phyloP scores from a whole-genome alignment of 2,797 vertebrate genomes.

The Rachycentron canadum region DNA sequence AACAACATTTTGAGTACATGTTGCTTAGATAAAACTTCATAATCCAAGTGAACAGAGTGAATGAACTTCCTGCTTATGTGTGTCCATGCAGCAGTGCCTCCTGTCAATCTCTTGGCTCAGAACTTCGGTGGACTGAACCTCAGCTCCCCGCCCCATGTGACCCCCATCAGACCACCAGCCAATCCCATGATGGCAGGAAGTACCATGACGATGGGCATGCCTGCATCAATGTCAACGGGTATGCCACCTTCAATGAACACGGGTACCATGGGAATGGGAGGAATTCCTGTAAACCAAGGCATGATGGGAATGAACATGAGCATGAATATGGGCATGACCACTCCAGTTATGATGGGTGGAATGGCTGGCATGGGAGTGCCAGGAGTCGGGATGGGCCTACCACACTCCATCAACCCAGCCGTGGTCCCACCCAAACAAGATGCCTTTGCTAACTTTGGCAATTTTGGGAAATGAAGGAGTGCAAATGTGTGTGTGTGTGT shows the following conservation, averaged over 20 bases:
- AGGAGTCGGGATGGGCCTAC: constrained; percentile 82
- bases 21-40: not conserved
- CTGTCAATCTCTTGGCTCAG: constrained; percentile 91
- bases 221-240: constrained; percentile 79
- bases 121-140: constrained; percentile 93
- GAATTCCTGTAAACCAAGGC: constrained; percentile 80
- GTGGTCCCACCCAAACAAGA: constrained; percentile 96
- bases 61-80: constrained; percentile 10
- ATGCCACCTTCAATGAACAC: constrained; percentile 85
- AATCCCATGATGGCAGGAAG: constrained; percentile 84
- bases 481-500: constrained; percentile 20
- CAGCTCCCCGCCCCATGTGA: constrained; percentile 85
- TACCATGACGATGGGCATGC: constrained; percentile 71
- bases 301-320: constrained; percentile 86
- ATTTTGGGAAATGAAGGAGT: constrained; percentile 94
- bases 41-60: not conserved
- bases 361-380: constrained; percentile 87
- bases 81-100: constrained; percentile 87
- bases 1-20: not conserved
- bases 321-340: constrained; percentile 87
- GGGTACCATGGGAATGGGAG: constrained; percentile 78
- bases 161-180: constrained; percentile 85
- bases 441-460: constrained; percentile 99
- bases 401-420: constrained; percentile 76
- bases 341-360: constrained; percentile 84